Evolutionary conservation across 2,113 vertebrate genomes (phyloP).

Genomic region (Crotalus viridis): DNA sequence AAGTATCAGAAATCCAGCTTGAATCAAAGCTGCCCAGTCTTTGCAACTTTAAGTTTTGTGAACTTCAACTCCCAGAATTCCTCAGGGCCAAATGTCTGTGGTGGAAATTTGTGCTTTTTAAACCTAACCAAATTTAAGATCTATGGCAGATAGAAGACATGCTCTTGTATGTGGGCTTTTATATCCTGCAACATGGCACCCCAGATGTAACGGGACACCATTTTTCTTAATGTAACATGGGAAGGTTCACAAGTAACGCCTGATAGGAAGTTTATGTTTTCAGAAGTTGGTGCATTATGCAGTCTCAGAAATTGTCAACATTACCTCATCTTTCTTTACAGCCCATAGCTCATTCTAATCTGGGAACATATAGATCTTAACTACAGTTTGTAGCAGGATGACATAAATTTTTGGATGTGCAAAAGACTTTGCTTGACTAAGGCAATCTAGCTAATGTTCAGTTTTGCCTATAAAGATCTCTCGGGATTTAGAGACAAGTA

Average conservation of each 20-base stretch:
- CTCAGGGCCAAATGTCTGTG: background rate
- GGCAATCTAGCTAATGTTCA: slow-evolving; percentile 52
- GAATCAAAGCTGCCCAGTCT: background rate
- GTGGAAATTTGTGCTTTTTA: background rate
- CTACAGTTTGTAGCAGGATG: slow-evolving; percentile 33
- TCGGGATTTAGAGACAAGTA: slow-evolving; percentile 11
- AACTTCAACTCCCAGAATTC: background rate
- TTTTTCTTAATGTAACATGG: background rate
- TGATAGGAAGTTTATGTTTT: background rate
- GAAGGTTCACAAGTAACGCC: background rate
- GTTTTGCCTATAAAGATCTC: slow-evolving; percentile 43
- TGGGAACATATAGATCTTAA: slow-evolving; percentile 34
- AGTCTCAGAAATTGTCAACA: slow-evolving; percentile 3
- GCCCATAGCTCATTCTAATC: slow-evolving; percentile 16
- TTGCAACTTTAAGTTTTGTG: background rate
- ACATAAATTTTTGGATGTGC: slow-evolving; percentile 39
- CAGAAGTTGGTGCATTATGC: background rate
- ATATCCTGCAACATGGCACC: background rate
- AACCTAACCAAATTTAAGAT: background rate
- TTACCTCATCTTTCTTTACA: slow-evolving; percentile 20
- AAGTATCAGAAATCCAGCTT: background rate
- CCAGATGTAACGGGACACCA: background rate
- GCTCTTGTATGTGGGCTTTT: background rate
- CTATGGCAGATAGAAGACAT: background rate
- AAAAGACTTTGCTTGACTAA: background rate